Base-by-base conservation (phyloP, 2,113 vertebrate genomes). In the Marcusenius ussheri region DNA sequence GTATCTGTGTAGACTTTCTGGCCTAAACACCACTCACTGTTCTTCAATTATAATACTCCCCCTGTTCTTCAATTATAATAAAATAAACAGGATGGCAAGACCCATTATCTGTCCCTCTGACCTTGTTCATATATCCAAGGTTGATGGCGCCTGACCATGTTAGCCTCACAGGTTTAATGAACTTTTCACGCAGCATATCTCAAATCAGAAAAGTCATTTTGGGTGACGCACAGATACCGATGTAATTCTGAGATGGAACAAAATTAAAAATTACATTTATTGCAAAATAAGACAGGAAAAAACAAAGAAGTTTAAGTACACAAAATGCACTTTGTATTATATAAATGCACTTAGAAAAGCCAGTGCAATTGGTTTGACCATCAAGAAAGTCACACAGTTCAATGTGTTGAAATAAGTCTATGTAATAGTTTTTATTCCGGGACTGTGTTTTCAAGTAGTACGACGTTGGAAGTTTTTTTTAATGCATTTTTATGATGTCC, bases 401-500 rank as follows among this genome's bases (percentile, higher is more conserved):
- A 35, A 31, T 27, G 58, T 42, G 5, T 42, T 42, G 45, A 24
- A 84, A 27, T 45, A 84, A 21, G 70, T 50, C 42, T 66, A 42
- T n/a, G 3, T 58, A 58, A 31, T 53, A 88, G 88, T 35, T 74
- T 49, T 46, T 31, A 62, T 11, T 83, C 46, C 27, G 6, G 13
- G 47, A 53, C 27, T 77, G 88, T 35, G n/a, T 47, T 70, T 90
- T 92, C 62, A 83, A 46, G 80, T 84, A 46, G 80, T 84, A n/a
- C 21, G 21, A 24, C 19, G 83, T 87, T 88, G 89, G 70, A 93
- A 91, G 91, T 92, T 92, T 91, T 56, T 51, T 92, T 93, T 91
- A 92, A 93, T 92, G 90, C 88, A 92, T 93, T 92, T 92, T 92
- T 92, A 93, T 92, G 90, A 92, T 88, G 91, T 77, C 88, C 92